Conservation (phyloP, 2,888 invertebrate genomes). For the Baccha elongata region DNA sequence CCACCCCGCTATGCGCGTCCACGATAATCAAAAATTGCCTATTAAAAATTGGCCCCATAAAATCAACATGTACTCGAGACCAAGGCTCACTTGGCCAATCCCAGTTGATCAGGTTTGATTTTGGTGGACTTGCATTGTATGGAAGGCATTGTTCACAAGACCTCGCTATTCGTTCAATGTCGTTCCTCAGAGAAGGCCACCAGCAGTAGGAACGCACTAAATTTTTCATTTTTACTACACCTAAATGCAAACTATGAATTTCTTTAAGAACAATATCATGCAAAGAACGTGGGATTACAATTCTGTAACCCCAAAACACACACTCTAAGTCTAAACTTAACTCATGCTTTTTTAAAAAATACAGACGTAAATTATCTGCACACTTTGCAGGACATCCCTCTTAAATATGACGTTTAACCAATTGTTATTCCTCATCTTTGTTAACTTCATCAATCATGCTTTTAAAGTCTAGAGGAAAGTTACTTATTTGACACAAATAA, state of each 20-base stretch:
- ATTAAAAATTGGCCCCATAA: too few species aligned
- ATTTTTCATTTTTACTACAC: too few species aligned
- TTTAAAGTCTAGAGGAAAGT: slow-evolving; percentile 9
- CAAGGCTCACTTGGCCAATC: too few species aligned
- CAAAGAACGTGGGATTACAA: neutral
- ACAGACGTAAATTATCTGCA: neutral
- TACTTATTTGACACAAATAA: too few species aligned
- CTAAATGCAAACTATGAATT: slow-evolving; percentile 8
- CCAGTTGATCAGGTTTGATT: too few species aligned
- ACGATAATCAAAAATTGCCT: too few species aligned
- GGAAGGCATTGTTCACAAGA: neutral
- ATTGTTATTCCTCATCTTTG: slow-evolving; percentile 5
- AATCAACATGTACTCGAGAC: too few species aligned
- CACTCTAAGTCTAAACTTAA: slow-evolving; percentile 3
- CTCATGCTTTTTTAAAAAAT: slow-evolving; percentile 7
- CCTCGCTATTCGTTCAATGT: neutral
- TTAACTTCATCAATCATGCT: neutral
- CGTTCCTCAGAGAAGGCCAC: neutral
- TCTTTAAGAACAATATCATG: neutral
- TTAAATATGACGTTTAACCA: slow-evolving; percentile 2
- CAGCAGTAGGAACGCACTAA: neutral
- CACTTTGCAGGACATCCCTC: neutral
- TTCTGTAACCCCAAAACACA: slow-evolving; percentile 10
- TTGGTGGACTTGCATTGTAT: too few species aligned
- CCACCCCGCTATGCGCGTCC: too few species aligned